Conservation (phyloP, 1,140 invertebrate species). For the Catajapyx aquilonaris region DNA sequence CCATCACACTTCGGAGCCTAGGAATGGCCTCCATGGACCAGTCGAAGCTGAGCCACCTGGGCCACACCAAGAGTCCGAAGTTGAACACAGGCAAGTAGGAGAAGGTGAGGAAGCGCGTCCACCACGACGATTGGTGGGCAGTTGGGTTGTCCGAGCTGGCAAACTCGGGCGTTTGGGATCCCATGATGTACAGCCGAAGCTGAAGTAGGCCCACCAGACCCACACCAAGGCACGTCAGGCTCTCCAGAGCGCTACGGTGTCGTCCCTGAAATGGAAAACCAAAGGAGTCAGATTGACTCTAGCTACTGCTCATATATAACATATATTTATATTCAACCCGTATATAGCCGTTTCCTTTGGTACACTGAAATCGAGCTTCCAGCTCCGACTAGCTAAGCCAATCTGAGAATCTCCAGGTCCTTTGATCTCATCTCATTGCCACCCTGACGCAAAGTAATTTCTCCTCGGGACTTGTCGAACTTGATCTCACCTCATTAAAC, state of each 20-base stretch:
- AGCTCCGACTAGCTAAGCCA: no score
- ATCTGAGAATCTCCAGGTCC: no score
- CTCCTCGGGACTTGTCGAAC: no score
- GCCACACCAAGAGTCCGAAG: slow-evolving; percentile 56
- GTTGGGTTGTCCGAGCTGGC: slow-evolving; percentile 78
- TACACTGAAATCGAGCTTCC: no score
- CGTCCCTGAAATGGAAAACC: no score
- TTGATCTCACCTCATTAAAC: no score
- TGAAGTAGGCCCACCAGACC: slow-evolving; percentile 33
- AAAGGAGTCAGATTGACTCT: no score
- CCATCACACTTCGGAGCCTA: slow-evolving; percentile 43
- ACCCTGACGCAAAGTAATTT: no score
- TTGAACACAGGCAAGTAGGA: slow-evolving; percentile 72
- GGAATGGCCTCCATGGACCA: slow-evolving; percentile 91
- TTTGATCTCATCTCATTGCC: no score
- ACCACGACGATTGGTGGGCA: slow-evolving; percentile 38
- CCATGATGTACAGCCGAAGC: slow-evolving; percentile 36
- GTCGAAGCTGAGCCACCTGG: slow-evolving; percentile 68
- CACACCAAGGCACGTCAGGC: slow-evolving; percentile 33
- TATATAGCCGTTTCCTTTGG: no score
- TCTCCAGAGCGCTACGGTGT: slow-evolving; percentile 34
- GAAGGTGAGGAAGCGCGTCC: slow-evolving; percentile 62
- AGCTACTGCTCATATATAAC: no score
- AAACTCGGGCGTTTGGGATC: slow-evolving; percentile 47
- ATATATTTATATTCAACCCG: no score